Percentiles rank a stretch among this genome's conserved stretches.
phyloP scores from a whole-genome alignment of 2,797 vertebrate genomes.

The Spinibarbus caldwelli region DNA sequence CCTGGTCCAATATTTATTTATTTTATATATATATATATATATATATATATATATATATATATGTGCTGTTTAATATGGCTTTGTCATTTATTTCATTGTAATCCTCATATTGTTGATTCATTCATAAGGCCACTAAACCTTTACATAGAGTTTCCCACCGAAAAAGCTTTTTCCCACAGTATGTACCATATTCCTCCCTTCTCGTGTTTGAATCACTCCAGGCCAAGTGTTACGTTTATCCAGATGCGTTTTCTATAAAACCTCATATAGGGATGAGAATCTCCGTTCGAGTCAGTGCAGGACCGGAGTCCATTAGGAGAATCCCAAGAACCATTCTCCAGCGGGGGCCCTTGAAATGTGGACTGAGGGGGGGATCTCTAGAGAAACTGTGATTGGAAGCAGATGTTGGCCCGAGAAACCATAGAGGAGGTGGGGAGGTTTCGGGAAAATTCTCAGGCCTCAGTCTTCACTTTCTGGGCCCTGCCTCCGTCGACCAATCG shows the following conservation, averaged over 20 bases:
- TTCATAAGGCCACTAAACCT: conserved; percentile 9
- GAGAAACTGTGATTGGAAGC: conserved; percentile 81
- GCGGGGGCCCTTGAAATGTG: conserved; percentile 49
- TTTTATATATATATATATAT: too few species aligned
- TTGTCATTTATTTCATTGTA: neutral
- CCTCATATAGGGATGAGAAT: conserved; percentile 43
- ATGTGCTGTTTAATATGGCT: neutral
- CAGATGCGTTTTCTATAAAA: conserved; percentile 54
- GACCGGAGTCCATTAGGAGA: conserved; percentile 33
- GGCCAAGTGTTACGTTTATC: conserved; percentile 52
- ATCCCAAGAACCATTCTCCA: conserved; percentile 43
- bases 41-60: too few species aligned
- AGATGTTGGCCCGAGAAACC: conserved; percentile 81
- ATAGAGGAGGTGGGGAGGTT: conserved; percentile 65
- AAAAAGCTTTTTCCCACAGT: conserved; percentile 44
- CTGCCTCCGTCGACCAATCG: conserved; percentile 76
- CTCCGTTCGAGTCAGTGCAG: conserved; percentile 30
- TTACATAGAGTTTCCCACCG: conserved; percentile 35
- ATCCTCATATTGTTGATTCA: neutral
- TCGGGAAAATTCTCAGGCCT: conserved; percentile 85
- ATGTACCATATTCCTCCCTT: conserved; percentile 6
- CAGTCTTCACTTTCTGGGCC: conserved; percentile 79
- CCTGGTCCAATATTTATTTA: too few species aligned
- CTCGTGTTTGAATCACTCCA: conserved; percentile 24
- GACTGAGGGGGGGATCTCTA: conserved; percentile 72